phyloP scores from a whole-genome alignment of 2,797 vertebrate species.

The Oreortyx pictus region DNA sequence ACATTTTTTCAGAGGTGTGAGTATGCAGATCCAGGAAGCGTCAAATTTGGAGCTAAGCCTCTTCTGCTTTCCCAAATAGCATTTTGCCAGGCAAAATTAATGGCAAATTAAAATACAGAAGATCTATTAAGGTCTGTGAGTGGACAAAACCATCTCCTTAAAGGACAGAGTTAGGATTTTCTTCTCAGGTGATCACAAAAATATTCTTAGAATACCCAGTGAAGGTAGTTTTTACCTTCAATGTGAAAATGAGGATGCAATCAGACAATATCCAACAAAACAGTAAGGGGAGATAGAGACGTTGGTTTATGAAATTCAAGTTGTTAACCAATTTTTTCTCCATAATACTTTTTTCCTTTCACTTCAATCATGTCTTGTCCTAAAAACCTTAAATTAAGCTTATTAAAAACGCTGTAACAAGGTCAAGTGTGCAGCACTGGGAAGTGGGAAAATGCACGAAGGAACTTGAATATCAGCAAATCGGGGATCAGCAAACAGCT shows the following conservation, averaged over 20 bases:
- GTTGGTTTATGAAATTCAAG: not conserved
- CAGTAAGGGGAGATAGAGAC: not conserved
- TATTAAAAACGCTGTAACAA: not conserved
- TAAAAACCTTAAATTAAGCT: not conserved
- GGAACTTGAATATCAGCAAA: not conserved
- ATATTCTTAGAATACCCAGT: not conserved
- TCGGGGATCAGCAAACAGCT: not conserved
- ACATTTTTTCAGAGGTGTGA: not conserved
- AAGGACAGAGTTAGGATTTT: not conserved
- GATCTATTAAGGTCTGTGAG: not conserved
- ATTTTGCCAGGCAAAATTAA: not conserved
- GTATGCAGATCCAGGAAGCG: not conserved
- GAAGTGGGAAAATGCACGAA: not conserved
- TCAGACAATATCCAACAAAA: not conserved
- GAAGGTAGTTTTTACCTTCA: not conserved
- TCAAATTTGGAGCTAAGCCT: not conserved
- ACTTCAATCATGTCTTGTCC: not conserved
- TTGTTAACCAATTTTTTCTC: not conserved
- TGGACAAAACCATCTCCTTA: not conserved
- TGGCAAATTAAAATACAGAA: not conserved
- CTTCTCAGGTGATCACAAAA: not conserved
- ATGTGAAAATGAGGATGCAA: rapidly evolving
- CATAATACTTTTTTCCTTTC: not conserved
- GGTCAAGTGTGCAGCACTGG: not conserved
- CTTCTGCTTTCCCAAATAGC: not conserved